Evolutionary conservation across 1,140 invertebrate species (phyloP).

Genomic region (Cephus cinctus): DNA sequence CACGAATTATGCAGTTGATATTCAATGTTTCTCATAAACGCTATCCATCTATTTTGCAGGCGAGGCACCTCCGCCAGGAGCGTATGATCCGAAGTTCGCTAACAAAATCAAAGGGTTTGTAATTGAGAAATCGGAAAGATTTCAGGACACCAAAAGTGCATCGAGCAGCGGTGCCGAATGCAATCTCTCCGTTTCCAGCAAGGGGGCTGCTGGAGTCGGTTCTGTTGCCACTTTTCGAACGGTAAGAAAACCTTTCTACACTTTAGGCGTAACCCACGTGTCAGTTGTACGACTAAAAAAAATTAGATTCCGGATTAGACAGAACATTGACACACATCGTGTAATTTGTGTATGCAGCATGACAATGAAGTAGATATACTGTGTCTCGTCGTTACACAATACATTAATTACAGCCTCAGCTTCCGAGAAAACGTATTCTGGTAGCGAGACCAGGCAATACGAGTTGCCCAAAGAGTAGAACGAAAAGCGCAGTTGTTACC

Average conservation of each 20-base stretch:
- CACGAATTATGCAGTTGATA: too few species aligned
- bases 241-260: conserved; percentile 24
- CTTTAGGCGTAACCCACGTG: too few species aligned
- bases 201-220: conserved; percentile 20
- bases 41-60: conserved; percentile 31
- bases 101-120: conserved; percentile 41
- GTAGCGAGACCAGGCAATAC: conserved; percentile 19
- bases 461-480: conserved; percentile 15
- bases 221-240: conserved; percentile 26
- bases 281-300: too few species aligned
- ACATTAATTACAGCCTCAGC: conserved; percentile 40
- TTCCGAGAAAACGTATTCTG: conserved; percentile 31
- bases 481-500: conserved; percentile 12
- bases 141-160: conserved; percentile 43
- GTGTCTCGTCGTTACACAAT: too few species aligned
- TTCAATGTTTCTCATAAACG: too few species aligned
- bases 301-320: too few species aligned
- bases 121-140: conserved; percentile 45
- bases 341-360: too few species aligned
- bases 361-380: too few species aligned
- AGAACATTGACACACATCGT: too few species aligned
- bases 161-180: conserved; percentile 39
- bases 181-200: conserved; percentile 34
- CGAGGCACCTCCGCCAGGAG: conserved; percentile 48
- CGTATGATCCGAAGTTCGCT: conserved; percentile 51